A percentile compares a stretch with the other conserved stretches of the same genome.
phyloP scores from a whole-genome alignment of 2,888 invertebrate species.

The Heliconius erato region DNA sequence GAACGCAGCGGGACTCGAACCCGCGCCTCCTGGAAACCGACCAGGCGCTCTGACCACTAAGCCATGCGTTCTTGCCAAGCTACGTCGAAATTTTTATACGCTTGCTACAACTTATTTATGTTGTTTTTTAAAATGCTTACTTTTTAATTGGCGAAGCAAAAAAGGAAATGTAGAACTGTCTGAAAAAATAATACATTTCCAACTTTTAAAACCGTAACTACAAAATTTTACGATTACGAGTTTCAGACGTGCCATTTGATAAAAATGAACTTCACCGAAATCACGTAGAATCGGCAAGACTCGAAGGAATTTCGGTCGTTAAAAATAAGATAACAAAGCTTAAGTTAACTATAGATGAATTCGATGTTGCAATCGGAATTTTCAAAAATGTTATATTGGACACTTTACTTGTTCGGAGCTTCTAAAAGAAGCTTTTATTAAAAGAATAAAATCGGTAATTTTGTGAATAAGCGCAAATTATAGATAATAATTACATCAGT shows the following conservation, averaged over 20 bases:
- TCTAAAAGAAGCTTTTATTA: not conserved
- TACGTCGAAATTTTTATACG: too few species aligned
- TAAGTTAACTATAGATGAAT: not conserved
- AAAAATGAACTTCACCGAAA: conserved; percentile 13
- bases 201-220: not conserved
- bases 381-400: not conserved
- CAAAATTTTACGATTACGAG: conserved; percentile 1
- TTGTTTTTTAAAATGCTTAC: too few species aligned
- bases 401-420: not conserved
- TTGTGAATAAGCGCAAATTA: too few species aligned
- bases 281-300: conserved; percentile 11
- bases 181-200: not conserved
- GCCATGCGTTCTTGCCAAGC: too few species aligned
- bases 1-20: too few species aligned
- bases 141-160: not conserved
- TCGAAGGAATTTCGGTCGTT: conserved; percentile 5
- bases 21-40: too few species aligned
- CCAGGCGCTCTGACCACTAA: too few species aligned
- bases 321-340: conserved; percentile 21
- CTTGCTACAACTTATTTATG: too few species aligned
- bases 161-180: not conserved
- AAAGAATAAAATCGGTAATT: not conserved
- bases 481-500: too few species aligned
- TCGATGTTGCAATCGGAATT: not conserved
- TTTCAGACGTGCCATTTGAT: conserved; percentile 19